phyloP scores from a whole-genome alignment of 2,888 invertebrate genomes.

The Lepeophtheirus nordmannii region DNA sequence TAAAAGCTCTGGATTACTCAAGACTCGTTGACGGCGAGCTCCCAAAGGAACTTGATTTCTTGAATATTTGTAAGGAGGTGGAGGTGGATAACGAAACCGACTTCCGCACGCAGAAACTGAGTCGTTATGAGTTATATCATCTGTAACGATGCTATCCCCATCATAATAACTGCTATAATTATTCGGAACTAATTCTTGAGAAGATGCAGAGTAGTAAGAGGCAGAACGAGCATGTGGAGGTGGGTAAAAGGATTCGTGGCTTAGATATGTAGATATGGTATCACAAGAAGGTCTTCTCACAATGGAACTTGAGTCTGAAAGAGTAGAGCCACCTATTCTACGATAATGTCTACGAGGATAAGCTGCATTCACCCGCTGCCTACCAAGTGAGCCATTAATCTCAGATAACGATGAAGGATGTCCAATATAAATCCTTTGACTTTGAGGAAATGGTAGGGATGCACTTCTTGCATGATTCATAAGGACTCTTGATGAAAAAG shows the following conservation, averaged over 20 bases:
- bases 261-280: conserved; percentile 73
- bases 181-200: conserved; percentile 2
- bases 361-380: background rate
- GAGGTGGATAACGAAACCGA: background rate
- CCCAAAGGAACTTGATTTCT: background rate
- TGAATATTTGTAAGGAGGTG: background rate
- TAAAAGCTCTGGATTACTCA: conserved; percentile 2
- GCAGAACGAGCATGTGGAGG: background rate
- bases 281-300: conserved; percentile 56
- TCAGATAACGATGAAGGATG: conserved; percentile 4
- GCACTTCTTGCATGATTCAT: background rate
- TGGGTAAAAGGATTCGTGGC: conserved; percentile 40
- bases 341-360: background rate
- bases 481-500: background rate
- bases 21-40: background rate
- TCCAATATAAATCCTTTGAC: background rate
- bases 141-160: conserved; percentile 17
- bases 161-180: conserved; percentile 10
- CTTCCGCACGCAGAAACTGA: background rate
- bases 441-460: background rate
- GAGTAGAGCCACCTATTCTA: conserved; percentile 5
- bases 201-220: conserved; percentile 13
- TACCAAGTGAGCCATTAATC: background rate
- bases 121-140: conserved; percentile 7
- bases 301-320: conserved; percentile 22